phyloP scores from a whole-genome alignment of 2,888 invertebrate species.

The Standfussiana lucernea region DNA sequence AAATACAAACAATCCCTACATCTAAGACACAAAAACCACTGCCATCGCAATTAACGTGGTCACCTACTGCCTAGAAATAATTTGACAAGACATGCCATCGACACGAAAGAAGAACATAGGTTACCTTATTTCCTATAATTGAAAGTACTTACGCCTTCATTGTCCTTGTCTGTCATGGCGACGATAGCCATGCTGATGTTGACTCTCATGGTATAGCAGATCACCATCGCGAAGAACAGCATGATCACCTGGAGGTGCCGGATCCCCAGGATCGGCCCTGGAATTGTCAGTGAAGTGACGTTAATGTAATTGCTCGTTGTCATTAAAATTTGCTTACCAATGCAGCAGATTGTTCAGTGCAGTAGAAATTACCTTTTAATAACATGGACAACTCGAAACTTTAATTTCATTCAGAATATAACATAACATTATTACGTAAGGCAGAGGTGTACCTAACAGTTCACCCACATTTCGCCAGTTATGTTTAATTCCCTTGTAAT shows the following conservation, averaged over 20 bases:
- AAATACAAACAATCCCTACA: background rate
- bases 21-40: background rate
- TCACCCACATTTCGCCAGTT: too few species aligned
- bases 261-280: constrained; percentile 66
- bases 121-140: background rate
- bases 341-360: background rate
- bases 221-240: constrained; percentile 90
- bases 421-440: too few species aligned
- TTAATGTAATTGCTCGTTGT: background rate
- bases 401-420: background rate
- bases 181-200: constrained; percentile 91
- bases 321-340: background rate
- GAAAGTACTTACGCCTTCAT: constrained; percentile 80
- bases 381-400: background rate
- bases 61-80: background rate
- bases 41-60: background rate
- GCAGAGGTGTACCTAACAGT: too few species aligned
- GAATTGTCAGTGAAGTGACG: background rate
- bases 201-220: constrained; percentile 92
- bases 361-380: background rate
- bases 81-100: background rate
- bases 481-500: too few species aligned
- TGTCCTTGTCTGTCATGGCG: constrained; percentile 90
- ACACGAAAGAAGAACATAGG: background rate
- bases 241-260: constrained; percentile 91